Base-by-base conservation (phyloP, 2,113 vertebrate species). In the Cavia porcellus region DNA sequence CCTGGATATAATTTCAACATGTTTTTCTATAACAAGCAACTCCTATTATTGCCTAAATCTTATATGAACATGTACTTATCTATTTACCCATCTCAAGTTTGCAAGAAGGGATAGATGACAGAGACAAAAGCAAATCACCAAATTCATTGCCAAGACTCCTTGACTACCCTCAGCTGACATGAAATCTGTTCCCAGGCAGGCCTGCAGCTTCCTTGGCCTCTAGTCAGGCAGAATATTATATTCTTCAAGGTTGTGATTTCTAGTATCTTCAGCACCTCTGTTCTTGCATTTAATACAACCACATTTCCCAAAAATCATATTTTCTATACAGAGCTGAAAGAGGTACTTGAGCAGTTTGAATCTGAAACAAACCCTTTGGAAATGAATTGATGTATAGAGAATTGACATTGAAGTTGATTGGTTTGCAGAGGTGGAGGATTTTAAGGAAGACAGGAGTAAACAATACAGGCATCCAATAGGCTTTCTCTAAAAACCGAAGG, bases 361-460 rank as follows among this genome's bases (percentile, higher is more conserved):
- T 85, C 30, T 90, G 17, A 92, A 88, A 52, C 87, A 94, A 75
- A 35, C 7, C 5, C 9, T 12, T 22, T 94, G 92, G 70, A 93
- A 97, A 98, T 96, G 47, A 97, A 95, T 92, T 85, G 66, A 96
- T 95, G 96, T 94, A 83, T 13, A 97, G 97, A 97, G 68, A 68
- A 96, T 88, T 93, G 95, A 68, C 64, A 81, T 32, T 86, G 22
- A 13, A 75, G 57, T 88, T 97, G 24, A 83, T 45, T 24, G 22
- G n/a, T 94, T 96, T 84, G 77, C 83, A 92, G 15, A 15, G 95
- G 89, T 81, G 42, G 66, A 83, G 25, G 97, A 92, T 96, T 97
- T 97, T 97, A 96, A 97, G 79, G 19, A 42, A 66, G 19, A 14
- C 7, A 91, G 52, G 96, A 93, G 45, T 72, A 92, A 89, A 19